Percentiles rank a stretch among this genome's conserved stretches.
phyloP scores from a whole-genome alignment of 2,797 vertebrate species.

The Emys orbicularis region DNA sequence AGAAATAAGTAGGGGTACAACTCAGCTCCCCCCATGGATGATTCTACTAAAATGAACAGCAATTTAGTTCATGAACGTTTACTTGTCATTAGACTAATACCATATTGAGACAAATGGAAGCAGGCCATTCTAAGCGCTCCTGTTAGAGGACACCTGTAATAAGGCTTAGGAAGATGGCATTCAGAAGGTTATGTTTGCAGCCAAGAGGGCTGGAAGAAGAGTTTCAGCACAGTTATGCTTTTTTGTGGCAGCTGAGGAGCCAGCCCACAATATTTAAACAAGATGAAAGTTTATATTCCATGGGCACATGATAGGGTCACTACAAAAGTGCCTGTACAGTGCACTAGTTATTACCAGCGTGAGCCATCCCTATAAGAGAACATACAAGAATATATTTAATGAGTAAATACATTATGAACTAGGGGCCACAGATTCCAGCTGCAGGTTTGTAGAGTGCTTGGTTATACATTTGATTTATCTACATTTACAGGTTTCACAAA shows the following conservation, averaged over 20 bases:
- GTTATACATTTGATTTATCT: slow-evolving; percentile 28
- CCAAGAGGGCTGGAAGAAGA: neutral
- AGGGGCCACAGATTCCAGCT: neutral
- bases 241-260: neutral
- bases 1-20: neutral
- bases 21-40: rapidly evolving
- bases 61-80: neutral
- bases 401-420: neutral
- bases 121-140: neutral
- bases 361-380: neutral
- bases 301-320: neutral
- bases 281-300: slow-evolving; percentile 19
- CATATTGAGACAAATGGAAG: neutral
- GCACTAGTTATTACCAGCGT: neutral
- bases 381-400: neutral
- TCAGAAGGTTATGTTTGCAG: neutral
- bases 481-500: neutral
- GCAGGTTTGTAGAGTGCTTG: neutral
- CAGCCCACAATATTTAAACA: neutral
- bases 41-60: neutral
- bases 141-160: neutral
- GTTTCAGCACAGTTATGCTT: neutral
- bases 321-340: slow-evolving; percentile 2
- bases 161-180: neutral
- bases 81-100: neutral